Percentiles rank a stretch among this genome's conserved stretches.
Conservation (phyloP, 1,140 invertebrate species). For the Meloidogyne exigua region DNA sequence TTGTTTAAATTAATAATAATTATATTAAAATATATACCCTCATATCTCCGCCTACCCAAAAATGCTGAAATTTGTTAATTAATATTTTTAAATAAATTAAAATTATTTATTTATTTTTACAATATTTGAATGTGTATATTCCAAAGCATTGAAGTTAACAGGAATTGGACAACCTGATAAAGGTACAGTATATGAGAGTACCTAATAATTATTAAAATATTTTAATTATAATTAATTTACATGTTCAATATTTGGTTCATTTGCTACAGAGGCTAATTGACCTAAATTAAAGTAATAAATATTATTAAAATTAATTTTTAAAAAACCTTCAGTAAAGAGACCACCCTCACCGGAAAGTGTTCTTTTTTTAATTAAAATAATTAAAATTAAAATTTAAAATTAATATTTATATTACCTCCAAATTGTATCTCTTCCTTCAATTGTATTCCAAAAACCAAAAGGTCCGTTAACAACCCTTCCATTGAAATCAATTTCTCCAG, state of each 20-base stretch:
- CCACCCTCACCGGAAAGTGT: conserved; percentile 25
- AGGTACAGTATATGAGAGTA: conserved; percentile 62
- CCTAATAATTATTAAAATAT: too few relatives aligned
- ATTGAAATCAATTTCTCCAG: conserved; percentile 61
- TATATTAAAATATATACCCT: conserved; percentile 10
- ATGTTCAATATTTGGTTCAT: conserved; percentile 62
- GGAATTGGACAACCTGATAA: conserved; percentile 54
- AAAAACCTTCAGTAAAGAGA: conserved; percentile 40
- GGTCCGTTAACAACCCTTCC: conserved; percentile 64
- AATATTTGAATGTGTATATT: conserved; percentile 62
- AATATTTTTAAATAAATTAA: conserved; percentile 4
- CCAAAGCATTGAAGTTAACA: conserved; percentile 55
- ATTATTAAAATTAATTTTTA: conserved; percentile 5
- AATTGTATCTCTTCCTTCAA: conserved; percentile 58
- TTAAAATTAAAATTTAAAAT: conserved; percentile 20
- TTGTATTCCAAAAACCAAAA: conserved; percentile 61
- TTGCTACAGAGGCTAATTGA: conserved; percentile 50
- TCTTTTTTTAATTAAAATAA: conserved; percentile 19
- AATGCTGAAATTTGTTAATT: conserved; percentile 40
- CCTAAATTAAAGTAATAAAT: conserved; percentile 14
- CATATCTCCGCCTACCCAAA: conserved; percentile 63
- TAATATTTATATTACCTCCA: conserved; percentile 34
- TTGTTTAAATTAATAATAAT: background rate
- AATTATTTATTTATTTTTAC: conserved; percentile 28
- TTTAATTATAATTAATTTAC: too few relatives aligned